Evolutionary conservation across 2,888 invertebrate species (phyloP), one percentile per base, ranked within the genome.

Genomic region (Pammene fasciana): DNA sequence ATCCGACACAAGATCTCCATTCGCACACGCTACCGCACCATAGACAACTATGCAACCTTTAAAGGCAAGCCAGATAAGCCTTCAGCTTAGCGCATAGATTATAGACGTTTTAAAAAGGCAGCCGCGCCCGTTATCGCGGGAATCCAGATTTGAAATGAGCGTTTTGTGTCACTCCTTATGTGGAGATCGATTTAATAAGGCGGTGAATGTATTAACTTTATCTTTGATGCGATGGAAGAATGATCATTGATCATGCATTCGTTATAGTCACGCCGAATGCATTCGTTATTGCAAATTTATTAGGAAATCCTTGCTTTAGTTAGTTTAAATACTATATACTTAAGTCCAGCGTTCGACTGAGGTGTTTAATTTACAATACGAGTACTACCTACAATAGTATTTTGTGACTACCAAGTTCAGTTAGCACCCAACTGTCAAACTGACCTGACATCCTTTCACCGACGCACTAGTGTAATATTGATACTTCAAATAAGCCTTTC

Each of bases 61-160:
- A 74, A 81, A 76, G 86, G 86, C 68, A 72, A 78, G 79, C 80
- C 77, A 82, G 86, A 86, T 86, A 83, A 86, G 85, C 85, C 56
- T 83, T 80, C 77, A 75, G 67, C 67, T 70, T 71, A 73, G 71
- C 68, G 72, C 75, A 70, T 75, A 73, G 65, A 74, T 74, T 83
- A 79, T 83, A 78, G 75, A 82, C 82, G 76, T 75, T 76, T 78
- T 78, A 80, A 78, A 70, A 70, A 70, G 68, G 64, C n/a, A 34
- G 68, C 65, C 68, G 68, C 70, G 75, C n/a, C 54, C 64, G 34
- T 59, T 68, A 65, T 68, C 64, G 64, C 41, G 34, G 55, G 59
- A 50, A 59, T 66, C 66, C 18, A 67, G 61, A 67, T 68, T 65
- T 56, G 64, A 68, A 68, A 68, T 68, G 68, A 68, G 60, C 68